Percentiles rank a stretch among this genome's conserved stretches.
Evolutionary conservation across 2,113 vertebrate species (phyloP).

Genomic region (Falco punctatus): DNA sequence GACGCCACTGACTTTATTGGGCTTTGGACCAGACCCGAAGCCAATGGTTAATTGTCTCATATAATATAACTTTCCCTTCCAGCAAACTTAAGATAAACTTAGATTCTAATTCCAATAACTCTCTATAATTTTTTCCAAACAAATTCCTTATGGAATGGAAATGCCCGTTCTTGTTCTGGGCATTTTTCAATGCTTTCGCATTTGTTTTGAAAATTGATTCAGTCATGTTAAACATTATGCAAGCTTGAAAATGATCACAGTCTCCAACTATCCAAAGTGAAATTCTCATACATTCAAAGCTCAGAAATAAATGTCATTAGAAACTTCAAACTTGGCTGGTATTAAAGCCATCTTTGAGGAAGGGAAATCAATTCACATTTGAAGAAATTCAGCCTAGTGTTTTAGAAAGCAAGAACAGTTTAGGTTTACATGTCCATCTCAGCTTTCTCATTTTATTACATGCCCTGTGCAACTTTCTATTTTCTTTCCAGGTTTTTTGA

Average conservation of each 20-base stretch:
- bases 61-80: constrained; percentile 56
- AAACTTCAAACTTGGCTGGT: constrained; percentile 34
- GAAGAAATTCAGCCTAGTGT: constrained; percentile 5
- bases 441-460: constrained; percentile 42
- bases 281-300: constrained; percentile 23
- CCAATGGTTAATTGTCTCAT: constrained; percentile 46
- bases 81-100: constrained; percentile 57
- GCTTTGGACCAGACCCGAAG: constrained; percentile 35
- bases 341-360: constrained; percentile 56
- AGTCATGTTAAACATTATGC: constrained; percentile 47
- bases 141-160: constrained; percentile 59
- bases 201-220: constrained; percentile 58
- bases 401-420: constrained; percentile 26
- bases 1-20: constrained; percentile 40
- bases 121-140: constrained; percentile 55
- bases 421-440: constrained; percentile 10
- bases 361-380: not conserved
- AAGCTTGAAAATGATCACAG: constrained; percentile 45
- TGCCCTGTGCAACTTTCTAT: not conserved
- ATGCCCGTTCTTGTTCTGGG: constrained; percentile 17
- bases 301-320: constrained; percentile 52
- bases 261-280: not conserved
- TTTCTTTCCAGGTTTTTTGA: not conserved
- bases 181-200: constrained; percentile 6
- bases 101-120: constrained; percentile 58